Evolutionary conservation across 2,888 invertebrate species (phyloP), one percentile per base, ranked within the genome.

Genomic region (Rhagonycha fulva): DNA sequence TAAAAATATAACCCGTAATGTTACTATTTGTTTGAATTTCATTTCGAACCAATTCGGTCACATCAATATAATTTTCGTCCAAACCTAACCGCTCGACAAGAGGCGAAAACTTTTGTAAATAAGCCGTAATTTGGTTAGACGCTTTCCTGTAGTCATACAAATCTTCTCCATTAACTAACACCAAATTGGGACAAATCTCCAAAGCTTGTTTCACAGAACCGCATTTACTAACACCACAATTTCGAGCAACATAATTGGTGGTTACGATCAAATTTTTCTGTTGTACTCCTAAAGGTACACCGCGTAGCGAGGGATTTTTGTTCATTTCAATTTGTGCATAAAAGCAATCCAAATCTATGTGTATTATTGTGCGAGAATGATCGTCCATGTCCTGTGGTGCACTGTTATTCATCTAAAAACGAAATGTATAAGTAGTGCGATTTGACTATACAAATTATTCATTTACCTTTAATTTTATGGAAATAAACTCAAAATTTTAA

Each of bases 251-350:
- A 85, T 96, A 96, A 87, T 96, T 96, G 84, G 94, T 93, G 9
- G 96, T 96, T 66, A 96, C 95, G 9, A 96, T 92, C 76, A 94
- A 90, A 86, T 93, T 94, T 86, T 96, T 96, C 87, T 96, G 96
- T 86, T 95, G 94, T 60, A 96, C 91, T 71, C 96, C 96, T 79
- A 96, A 87, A 28, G 95, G 95, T 82, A 92, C 90, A 72, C 89
- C 88, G 78, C 90, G 89, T 72, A 94, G 87, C 82, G 91, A 89
- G 3, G 95, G 94, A 85, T 94, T 91, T 81, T 91, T 91, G 75
- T 94, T 86, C 90, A 94, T 94, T 88, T 96, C 95, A 80, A 96
- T 95, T 90, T 96, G 95, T 77, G 95, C 95, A 88, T 95, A 96
- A 88, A 94, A 96, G 86, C 93, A 95, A 87, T 96, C 95, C 85